phyloP scores from a whole-genome alignment of 1,140 invertebrate genomes.

The Caenorhabditis latens region DNA sequence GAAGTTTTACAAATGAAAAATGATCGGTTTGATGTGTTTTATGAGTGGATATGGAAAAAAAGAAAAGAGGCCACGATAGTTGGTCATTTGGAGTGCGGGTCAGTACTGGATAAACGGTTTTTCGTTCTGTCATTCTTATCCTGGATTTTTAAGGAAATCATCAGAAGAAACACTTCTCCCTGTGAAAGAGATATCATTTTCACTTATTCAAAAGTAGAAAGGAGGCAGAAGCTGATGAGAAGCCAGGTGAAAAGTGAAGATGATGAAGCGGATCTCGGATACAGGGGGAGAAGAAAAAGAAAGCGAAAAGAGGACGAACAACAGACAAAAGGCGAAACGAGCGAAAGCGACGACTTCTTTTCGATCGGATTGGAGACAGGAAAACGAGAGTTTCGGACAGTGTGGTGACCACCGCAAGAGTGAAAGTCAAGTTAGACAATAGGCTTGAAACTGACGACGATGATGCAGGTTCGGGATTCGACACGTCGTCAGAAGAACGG shows the following conservation, averaged over 20 bases:
- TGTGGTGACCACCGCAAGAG: constrained; percentile 53
- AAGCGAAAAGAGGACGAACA: constrained; percentile 31
- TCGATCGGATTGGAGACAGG: constrained; percentile 10
- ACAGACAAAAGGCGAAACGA: constrained; percentile 43
- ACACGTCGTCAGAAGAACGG: constrained; percentile 32
- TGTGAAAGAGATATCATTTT: neutral
- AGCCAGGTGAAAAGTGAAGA: constrained; percentile 52
- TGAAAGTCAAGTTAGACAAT: constrained; percentile 51
- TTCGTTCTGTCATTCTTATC: neutral
- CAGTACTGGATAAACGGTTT: constrained; percentile 44
- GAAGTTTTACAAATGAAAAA: too few relatives aligned
- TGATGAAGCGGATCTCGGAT: constrained; percentile 48
- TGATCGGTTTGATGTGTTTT: too few relatives aligned
- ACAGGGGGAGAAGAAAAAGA: neutral
- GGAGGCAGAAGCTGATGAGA: constrained; percentile 11
- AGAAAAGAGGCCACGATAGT: constrained; percentile 12
- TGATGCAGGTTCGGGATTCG: constrained; percentile 50
- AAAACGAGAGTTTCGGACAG: constrained; percentile 54
- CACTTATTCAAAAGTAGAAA: neutral
- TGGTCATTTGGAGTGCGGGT: constrained; percentile 1
- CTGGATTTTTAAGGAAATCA: neutral
- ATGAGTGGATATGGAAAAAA: neutral
- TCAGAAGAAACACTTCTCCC: neutral
- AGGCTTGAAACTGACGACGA: constrained; percentile 53
- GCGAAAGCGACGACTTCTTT: neutral